Percentiles rank a stretch among this genome's conserved stretches.
Evolutionary conservation across 2,797 vertebrate genomes (phyloP).

Genomic region (Percopsis omiscomaycus): DNA sequence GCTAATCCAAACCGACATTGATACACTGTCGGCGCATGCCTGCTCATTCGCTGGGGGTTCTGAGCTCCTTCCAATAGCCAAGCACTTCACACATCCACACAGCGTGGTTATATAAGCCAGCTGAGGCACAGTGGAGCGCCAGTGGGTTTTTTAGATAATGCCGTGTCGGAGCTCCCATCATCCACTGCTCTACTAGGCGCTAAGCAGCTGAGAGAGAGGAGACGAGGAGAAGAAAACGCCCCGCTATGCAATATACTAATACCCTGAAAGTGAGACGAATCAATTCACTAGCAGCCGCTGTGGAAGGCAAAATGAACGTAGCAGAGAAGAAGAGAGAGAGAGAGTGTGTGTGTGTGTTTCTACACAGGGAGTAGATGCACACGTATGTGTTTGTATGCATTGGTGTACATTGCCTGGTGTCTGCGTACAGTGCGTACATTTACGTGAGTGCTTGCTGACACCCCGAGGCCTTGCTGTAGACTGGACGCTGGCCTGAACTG

Average conservation of each 20-base stretch:
- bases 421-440: constrained; percentile 20
- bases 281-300: no score
- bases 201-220: constrained; percentile 64
- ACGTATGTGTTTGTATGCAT: no score
- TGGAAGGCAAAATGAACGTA: neutral
- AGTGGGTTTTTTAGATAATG: constrained; percentile 77
- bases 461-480: constrained; percentile 52
- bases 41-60: constrained; percentile 31
- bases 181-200: constrained; percentile 66
- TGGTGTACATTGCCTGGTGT: no score
- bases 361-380: no score
- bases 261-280: no score
- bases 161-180: constrained; percentile 74
- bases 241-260: no score
- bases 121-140: constrained; percentile 74
- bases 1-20: constrained; percentile 19
- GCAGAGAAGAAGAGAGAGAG: neutral
- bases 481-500: constrained; percentile 64
- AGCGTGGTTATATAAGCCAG: constrained; percentile 74
- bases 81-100: constrained; percentile 69
- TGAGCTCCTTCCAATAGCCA: constrained; percentile 57
- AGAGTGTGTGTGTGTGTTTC: neutral
- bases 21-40: constrained; percentile 11
- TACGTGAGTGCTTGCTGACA: constrained; percentile 40
- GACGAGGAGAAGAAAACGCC: constrained; percentile 21